Evolutionary conservation across 1,140 invertebrate species (phyloP).

Genomic region (Radopholus similis): DNA sequence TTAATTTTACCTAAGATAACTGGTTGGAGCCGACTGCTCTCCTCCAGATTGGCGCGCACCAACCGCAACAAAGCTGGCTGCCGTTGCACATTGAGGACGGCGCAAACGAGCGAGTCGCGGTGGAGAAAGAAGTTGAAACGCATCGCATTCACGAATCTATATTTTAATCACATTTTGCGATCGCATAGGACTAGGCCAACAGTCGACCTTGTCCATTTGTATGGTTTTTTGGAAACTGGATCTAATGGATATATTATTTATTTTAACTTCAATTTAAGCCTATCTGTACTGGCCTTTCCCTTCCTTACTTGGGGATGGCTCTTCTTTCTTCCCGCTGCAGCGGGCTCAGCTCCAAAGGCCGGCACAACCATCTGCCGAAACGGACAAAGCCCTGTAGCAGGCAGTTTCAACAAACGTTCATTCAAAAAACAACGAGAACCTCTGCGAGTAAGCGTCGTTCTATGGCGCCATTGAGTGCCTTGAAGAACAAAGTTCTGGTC

Average conservation of each 20-base stretch:
- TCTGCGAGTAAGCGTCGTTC: slow-evolving; percentile 26
- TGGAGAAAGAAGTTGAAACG: slow-evolving; percentile 35
- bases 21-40: slow-evolving; percentile 10
- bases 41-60: slow-evolving; percentile 13
- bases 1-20: slow-evolving; percentile 30
- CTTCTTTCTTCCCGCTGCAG: slow-evolving; percentile 5
- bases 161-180: background rate
- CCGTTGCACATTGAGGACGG: slow-evolving; percentile 26
- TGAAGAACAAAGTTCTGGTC: slow-evolving; percentile 41
- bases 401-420: background rate
- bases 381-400: slow-evolving; percentile 29
- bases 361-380: slow-evolving; percentile 39
- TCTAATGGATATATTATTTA: no score
- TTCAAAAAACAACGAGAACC: background rate
- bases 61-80: slow-evolving; percentile 36
- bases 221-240: no score
- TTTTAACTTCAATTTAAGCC: no score
- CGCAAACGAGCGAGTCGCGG: slow-evolving; percentile 44
- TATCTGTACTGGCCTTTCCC: no score
- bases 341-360: slow-evolving; percentile 28
- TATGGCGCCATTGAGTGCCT: slow-evolving; percentile 39
- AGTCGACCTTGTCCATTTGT: no score
- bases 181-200: no score
- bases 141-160: slow-evolving; percentile 32
- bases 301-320: slow-evolving; percentile 11